phyloP scores from a whole-genome alignment of 2,797 vertebrate species.

The Hippopotamyrus pictus region DNA sequence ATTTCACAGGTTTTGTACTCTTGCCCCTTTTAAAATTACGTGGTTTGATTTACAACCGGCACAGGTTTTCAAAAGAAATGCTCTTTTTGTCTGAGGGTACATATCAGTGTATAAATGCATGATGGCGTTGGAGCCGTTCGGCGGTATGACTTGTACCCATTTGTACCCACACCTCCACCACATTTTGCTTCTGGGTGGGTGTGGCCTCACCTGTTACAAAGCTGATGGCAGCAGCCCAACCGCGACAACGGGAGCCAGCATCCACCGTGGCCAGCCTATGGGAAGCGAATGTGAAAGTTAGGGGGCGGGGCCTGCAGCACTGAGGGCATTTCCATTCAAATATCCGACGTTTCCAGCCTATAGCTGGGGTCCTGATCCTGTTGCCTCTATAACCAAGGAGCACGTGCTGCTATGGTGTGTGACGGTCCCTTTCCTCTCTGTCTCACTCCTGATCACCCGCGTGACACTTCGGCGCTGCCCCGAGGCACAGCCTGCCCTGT shows the following conservation, averaged over 20 bases:
- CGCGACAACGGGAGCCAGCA: neutral
- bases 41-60: neutral
- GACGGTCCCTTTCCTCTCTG: neutral
- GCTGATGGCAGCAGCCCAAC: neutral
- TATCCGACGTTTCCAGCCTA: neutral
- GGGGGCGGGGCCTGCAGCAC: neutral
- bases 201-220: constrained; percentile 8
- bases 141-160: neutral
- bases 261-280: neutral
- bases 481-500: too few relatives aligned
- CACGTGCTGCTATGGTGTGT: neutral
- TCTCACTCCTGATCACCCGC: neutral
- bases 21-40: neutral
- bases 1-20: neutral
- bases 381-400: neutral
- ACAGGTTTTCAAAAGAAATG: neutral
- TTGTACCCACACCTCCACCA: neutral
- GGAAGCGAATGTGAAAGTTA: neutral
- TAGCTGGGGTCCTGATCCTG: neutral
- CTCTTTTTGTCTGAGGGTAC: neutral
- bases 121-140: neutral
- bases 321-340: neutral
- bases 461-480: neutral
- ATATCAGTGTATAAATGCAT: neutral
- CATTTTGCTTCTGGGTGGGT: neutral